Conservation (phyloP, 2,113 vertebrate species). For the Tyrannus savana region DNA sequence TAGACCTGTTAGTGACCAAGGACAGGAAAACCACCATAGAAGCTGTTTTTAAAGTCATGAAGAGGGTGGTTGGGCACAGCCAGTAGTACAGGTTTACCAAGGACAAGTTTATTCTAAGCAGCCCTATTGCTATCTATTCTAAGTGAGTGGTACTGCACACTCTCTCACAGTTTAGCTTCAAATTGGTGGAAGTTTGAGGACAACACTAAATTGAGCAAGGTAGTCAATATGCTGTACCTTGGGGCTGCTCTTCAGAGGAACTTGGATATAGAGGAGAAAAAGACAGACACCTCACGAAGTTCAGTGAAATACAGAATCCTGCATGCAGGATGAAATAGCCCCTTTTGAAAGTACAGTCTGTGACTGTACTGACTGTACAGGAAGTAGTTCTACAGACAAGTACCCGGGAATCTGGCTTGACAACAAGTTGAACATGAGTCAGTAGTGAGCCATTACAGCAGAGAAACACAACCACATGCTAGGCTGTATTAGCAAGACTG, state of each 20-base stretch:
- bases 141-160: neutral
- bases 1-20: neutral
- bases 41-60: neutral
- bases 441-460: neutral
- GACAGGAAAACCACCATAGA: neutral
- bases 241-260: neutral
- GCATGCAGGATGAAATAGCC: neutral
- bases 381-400: neutral
- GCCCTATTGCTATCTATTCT: neutral
- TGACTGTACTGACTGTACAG: neutral
- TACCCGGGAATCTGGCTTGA: neutral
- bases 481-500: fast-evolving
- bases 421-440: neutral
- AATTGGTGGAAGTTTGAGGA: neutral
- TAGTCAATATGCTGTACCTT: neutral
- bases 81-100: neutral
- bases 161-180: neutral
- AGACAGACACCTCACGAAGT: neutral
- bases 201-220: neutral
- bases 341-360: neutral
- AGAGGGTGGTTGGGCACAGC: neutral
- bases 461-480: neutral
- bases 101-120: neutral
- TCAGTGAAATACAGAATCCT: neutral
- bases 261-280: neutral